phyloP scores from a whole-genome alignment of 2,797 vertebrate genomes.

The Rhynchonycteris naso region DNA sequence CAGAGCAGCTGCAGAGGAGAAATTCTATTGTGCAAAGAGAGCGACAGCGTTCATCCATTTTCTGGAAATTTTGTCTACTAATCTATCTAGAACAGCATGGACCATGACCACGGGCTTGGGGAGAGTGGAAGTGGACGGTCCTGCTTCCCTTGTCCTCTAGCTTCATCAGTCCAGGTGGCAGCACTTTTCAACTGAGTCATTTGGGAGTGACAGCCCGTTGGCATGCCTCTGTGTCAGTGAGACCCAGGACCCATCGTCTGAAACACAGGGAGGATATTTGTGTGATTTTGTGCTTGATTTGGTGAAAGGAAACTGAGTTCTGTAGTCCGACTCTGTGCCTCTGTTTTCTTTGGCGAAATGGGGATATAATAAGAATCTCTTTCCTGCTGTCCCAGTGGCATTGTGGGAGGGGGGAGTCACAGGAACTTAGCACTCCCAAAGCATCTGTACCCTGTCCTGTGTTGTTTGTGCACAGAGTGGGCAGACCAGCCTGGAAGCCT shows the following conservation, averaged over 20 bases:
- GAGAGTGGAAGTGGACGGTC: background rate
- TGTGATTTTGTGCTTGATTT: background rate
- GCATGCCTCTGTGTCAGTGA: background rate
- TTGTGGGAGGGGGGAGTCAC: background rate
- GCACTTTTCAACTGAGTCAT: background rate
- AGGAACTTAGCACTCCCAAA: background rate
- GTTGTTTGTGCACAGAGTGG: background rate
- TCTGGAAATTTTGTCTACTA: background rate
- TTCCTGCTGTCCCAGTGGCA: background rate
- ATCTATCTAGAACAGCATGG: background rate
- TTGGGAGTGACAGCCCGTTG: background rate
- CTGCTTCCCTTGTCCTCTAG: background rate
- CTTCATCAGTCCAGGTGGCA: background rate
- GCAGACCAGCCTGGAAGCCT: background rate
- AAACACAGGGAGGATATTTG: background rate
- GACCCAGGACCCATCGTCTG: background rate
- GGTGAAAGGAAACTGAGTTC: background rate
- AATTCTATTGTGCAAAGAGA: slow-evolving; percentile 1
- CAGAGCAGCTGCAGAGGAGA: background rate
- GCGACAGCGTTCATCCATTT: background rate
- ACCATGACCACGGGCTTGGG: background rate
- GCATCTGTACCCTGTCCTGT: background rate
- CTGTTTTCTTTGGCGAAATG: background rate
- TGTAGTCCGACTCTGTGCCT: background rate
- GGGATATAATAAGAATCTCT: background rate